phyloP scores from a whole-genome alignment of 2,113 vertebrate genomes.

The Theropithecus gelada region DNA sequence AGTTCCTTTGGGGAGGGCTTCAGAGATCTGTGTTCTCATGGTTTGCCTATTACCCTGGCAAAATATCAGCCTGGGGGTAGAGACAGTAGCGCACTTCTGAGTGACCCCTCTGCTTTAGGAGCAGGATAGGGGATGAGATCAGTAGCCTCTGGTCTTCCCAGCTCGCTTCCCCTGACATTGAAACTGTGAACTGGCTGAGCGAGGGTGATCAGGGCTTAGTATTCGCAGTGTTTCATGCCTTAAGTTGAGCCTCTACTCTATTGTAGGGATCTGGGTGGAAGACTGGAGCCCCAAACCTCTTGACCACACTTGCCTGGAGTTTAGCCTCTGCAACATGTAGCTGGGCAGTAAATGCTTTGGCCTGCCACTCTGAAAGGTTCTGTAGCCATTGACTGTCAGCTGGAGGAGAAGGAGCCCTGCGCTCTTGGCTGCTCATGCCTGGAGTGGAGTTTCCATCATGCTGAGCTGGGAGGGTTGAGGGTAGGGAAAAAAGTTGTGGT shows the following conservation, averaged over 20 bases:
- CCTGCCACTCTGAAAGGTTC: background rate
- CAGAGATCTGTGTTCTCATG: background rate
- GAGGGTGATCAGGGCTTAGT: background rate
- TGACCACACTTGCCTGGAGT: background rate
- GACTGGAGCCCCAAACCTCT: background rate
- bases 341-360: background rate
- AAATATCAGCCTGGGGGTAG: background rate
- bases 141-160: background rate
- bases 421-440: background rate
- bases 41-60: background rate
- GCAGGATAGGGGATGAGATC: background rate
- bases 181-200: background rate
- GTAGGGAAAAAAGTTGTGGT: background rate
- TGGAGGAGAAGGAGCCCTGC: background rate
- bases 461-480: background rate
- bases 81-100: background rate
- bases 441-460: background rate
- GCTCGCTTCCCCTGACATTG: background rate
- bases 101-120: background rate
- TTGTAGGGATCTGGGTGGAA: background rate
- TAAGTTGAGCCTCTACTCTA: too few species aligned
- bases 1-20: background rate
- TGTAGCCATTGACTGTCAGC: background rate
- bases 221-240: background rate
- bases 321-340: background rate